Percentiles rank a stretch among this genome's conserved stretches.
Conservation (phyloP, 2,113 vertebrate genomes). For the Columba janthina region DNA sequence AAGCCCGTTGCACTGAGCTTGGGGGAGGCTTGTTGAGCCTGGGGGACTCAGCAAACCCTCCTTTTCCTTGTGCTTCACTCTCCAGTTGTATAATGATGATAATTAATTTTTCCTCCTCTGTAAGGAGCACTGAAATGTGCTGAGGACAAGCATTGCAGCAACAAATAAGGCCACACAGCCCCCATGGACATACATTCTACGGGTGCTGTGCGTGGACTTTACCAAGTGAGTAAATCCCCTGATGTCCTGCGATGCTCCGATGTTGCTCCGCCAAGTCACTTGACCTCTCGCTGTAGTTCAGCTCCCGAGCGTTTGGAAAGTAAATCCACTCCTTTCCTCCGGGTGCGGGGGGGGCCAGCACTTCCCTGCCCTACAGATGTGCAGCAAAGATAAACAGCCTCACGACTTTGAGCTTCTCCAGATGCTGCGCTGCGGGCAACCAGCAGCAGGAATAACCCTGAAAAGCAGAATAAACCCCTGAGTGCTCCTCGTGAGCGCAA, state of each 20-base stretch:
- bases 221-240: accelerated
- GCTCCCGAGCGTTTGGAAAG: background rate
- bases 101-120: background rate
- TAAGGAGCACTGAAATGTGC: background rate
- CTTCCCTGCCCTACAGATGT: background rate
- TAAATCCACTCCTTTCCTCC: background rate
- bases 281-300: background rate
- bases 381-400: background rate
- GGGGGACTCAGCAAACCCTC: background rate
- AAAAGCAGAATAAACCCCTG: background rate
- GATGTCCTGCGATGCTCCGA: accelerated
- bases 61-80: background rate
- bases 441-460: background rate
- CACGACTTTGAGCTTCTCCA: background rate
- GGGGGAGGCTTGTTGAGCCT: background rate
- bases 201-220: background rate
- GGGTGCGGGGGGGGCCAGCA: background rate
- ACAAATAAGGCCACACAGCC: background rate
- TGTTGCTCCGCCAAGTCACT: background rate
- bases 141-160: accelerated
- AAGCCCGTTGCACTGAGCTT: background rate
- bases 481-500: accelerated
- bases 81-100: background rate
- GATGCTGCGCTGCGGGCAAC: background rate
- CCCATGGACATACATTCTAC: accelerated